Percentiles rank a stretch among this genome's conserved stretches.
These are phyloP conservation scores for Himalopsyche japonica DNA, from an alignment of 2,888 invertebrate genomes.

Conservation along the genomic window DNA sequence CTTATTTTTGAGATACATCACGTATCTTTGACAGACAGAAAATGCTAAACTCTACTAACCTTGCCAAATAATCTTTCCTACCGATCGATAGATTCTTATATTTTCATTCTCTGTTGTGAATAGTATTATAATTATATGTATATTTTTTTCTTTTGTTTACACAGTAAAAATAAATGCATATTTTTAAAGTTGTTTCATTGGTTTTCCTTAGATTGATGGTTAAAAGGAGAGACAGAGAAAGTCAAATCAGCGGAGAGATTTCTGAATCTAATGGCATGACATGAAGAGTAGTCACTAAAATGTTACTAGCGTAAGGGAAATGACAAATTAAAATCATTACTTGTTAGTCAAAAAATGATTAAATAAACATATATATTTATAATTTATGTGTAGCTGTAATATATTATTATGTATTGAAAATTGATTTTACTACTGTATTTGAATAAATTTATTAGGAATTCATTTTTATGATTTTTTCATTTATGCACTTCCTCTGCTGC, in stretches of 20 bases:
- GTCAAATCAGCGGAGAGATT: not conserved
- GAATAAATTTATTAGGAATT: not conserved
- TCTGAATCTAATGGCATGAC: not conserved
- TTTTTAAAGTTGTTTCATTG: conserved; percentile 20
- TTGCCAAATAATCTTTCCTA: not conserved
- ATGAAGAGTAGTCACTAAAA: not conserved
- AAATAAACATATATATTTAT: not conserved
- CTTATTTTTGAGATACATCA: too few species aligned
- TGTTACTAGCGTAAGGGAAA: not conserved
- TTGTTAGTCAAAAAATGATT: not conserved
- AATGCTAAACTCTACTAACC: not conserved
- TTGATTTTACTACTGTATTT: not conserved
- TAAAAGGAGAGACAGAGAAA: conserved; percentile 4
- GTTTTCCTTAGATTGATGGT: conserved; percentile 16
- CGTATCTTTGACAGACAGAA: too few species aligned
- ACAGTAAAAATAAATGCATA: conserved; percentile 16
- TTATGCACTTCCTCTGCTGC: not conserved
- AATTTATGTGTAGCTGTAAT: conserved; percentile 1
- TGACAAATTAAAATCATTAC: not conserved
- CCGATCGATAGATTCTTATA: not conserved
- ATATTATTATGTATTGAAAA: not conserved
- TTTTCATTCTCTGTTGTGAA: not conserved
- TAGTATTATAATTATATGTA: not conserved
- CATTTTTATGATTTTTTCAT: not conserved
- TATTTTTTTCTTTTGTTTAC: conserved; percentile 4